Base-by-base conservation (phyloP, 2,797 vertebrate genomes). In the Acanthornis magna region DNA sequence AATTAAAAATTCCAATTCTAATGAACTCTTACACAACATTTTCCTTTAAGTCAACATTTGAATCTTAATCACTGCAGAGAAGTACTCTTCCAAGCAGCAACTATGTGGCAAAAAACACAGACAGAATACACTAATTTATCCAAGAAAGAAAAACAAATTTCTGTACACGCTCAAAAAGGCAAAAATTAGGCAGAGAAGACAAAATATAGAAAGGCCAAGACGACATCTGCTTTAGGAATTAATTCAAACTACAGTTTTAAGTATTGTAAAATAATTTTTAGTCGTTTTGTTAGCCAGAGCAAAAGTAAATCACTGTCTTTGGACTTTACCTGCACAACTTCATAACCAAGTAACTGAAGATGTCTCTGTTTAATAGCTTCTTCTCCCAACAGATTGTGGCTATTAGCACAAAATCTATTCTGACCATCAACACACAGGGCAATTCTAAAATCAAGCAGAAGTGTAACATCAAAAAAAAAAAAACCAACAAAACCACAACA, bases 311-410 rank as follows among this genome's bases (percentile, higher is more conserved):
- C 21, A 21, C 10, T 70, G 23, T 55, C 45, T 63, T 38, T 54
- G 84, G 47, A 63, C 47, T 23, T 72, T 75, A 99, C 99, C 99
- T 99, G 99, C 81, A 99, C 98, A 67, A 99, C 98, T 92, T 98
- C 96, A 96, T 99, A 99, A 93, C 99, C 99, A 76, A 99, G 98
- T 88, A 99, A 94, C 75, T 48, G 97, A 60, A 99, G 98, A 58
- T 99, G 99, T 86, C 99, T 98, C 91, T 98, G 99, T 96, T 99
- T 99, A 77, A 98, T 98, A 62, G 97, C 97, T 96, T 99, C 99
- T 97, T 98, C 98, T 50, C 99, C 99, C 53, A 99, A 95, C 13
- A 99, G 98, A 88, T 98, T 97, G 54, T 81, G 97, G 71, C 91
- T 97, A 50, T 98, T 98, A 61, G 89, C 32, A 23, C 98, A 98